These are phyloP conservation scores for Drosophila pectinifera DNA, from an alignment of 1,140 invertebrate genomes.

Conservation along the genomic window DNA sequence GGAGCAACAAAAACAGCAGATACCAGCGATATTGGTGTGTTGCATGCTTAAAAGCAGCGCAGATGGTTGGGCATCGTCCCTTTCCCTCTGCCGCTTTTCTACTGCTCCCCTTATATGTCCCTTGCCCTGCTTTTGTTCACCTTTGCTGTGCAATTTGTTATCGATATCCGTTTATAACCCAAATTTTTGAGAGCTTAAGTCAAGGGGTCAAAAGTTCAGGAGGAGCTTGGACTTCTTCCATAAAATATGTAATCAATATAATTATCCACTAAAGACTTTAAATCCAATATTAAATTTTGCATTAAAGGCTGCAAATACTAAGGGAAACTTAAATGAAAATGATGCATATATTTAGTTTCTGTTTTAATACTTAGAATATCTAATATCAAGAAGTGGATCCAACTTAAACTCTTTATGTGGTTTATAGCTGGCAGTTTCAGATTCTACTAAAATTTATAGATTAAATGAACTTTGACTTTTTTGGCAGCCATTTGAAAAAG, in stretches of 20 bases:
- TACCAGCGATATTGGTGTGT: constrained; percentile 12
- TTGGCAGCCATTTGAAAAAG: neutral
- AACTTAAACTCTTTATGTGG: too few species aligned
- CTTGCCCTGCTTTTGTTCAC: neutral
- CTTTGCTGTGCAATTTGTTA: constrained; percentile 9
- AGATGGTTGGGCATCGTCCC: neutral
- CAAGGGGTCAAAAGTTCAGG: constrained; percentile 18
- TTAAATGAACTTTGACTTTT: neutral
- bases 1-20: constrained; percentile 43
- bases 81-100: neutral
- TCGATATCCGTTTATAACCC: constrained; percentile 20
- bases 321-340: too few species aligned
- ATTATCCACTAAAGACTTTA: neutral
- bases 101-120: constrained; percentile 4
- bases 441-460: neutral
- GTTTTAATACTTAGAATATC: too few species aligned
- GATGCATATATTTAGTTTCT: too few species aligned
- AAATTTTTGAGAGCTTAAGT: constrained; percentile 19
- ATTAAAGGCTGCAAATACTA: too few species aligned
- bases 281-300: too few species aligned
- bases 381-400: too few species aligned
- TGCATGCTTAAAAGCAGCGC: constrained; percentile 26
- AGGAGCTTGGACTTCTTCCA: neutral
- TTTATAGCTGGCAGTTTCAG: too few species aligned
- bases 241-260: neutral